Evolutionary conservation across 2,797 vertebrate species (phyloP).

Genomic region (Podargus strigoides): DNA sequence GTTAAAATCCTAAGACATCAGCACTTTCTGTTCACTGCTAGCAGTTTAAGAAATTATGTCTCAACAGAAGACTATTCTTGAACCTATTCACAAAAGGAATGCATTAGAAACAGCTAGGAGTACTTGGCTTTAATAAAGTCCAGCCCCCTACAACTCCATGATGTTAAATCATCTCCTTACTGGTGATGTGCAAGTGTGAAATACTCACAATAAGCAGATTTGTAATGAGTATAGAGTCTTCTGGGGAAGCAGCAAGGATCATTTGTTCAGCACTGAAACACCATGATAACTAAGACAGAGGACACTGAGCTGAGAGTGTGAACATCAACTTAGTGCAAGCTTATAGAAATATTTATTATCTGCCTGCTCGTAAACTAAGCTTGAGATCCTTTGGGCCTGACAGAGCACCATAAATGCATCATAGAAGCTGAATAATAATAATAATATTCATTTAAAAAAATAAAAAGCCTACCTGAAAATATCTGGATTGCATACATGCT

Average conservation of each 20-base stretch:
- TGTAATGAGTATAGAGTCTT: not conserved
- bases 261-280: not conserved
- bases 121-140: not conserved
- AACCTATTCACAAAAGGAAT: not conserved
- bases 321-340: not conserved
- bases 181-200: not conserved
- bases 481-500: constrained; percentile 86
- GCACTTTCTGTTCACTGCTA: not conserved
- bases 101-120: not conserved
- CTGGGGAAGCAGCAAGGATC: not conserved
- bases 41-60: not conserved
- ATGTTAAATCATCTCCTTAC: not conserved
- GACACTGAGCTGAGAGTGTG: not conserved
- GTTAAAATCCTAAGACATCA: not conserved
- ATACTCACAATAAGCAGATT: not conserved
- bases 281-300: not conserved
- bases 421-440: not conserved
- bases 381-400: not conserved
- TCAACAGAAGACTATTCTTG: not conserved
- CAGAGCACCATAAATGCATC: not conserved
- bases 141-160: not conserved
- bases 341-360: not conserved
- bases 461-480: constrained; percentile 81
- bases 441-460: not conserved
- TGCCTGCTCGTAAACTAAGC: not conserved